phyloP scores from a whole-genome alignment of 2,888 invertebrate genomes.

The Eupsilia transversa region DNA sequence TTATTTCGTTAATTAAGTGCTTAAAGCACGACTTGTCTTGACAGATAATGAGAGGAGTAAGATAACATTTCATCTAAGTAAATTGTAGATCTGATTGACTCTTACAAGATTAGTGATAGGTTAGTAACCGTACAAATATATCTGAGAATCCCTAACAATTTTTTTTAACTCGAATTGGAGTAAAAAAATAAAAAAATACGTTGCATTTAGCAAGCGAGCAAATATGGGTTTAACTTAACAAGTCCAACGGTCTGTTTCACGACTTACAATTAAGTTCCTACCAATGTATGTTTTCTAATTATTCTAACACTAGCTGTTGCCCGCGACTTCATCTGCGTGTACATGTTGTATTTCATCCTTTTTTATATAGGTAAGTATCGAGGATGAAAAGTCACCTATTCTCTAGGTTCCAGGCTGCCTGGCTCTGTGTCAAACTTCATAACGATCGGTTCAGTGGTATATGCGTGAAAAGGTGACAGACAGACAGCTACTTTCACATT shows the following conservation, averaged over 20 bases:
- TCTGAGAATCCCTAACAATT: background rate
- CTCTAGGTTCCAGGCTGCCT: background rate
- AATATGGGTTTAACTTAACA: background rate
- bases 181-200: background rate
- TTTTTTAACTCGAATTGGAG: too few relatives aligned
- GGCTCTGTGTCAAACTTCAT: background rate
- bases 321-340: background rate
- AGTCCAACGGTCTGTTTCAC: background rate
- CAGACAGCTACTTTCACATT: background rate
- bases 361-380: background rate
- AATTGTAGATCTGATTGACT: background rate
- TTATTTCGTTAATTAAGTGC: conserved; percentile 1
- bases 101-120: background rate
- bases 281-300: background rate
- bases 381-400: background rate
- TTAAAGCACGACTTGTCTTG: background rate
- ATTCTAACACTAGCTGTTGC: background rate
- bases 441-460: background rate
- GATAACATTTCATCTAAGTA: background rate
- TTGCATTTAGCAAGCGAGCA: background rate
- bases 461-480: background rate
- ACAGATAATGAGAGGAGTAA: background rate
- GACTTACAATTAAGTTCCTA: background rate
- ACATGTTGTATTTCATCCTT: background rate
- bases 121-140: background rate